phyloP scores from a whole-genome alignment of 2,113 vertebrate genomes.

The Gadus macrocephalus region DNA sequence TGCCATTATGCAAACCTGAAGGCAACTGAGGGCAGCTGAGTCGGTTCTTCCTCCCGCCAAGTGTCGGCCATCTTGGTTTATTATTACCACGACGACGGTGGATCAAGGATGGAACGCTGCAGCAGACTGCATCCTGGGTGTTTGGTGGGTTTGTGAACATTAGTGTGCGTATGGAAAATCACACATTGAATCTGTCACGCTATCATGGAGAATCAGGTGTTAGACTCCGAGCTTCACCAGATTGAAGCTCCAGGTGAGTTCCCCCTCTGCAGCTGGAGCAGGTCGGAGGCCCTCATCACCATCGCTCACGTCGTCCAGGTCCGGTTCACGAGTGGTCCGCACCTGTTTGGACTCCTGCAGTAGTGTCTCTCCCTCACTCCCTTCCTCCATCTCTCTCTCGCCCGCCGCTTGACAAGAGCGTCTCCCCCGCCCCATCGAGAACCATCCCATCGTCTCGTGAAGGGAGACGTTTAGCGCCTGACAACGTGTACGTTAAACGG shows the following conservation, averaged over 20 bases:
- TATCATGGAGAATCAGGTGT: no score
- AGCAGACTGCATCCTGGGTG: conserved; percentile 16
- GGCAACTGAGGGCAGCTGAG: conserved; percentile 12
- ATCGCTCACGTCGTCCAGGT: conserved; percentile 55
- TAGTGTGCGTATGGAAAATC: neutral
- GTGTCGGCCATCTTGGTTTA: conserved; percentile 46
- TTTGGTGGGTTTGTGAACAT: neutral
- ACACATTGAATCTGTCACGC: no score
- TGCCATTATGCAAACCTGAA: conserved; percentile 68
- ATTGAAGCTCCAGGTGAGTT: no score
- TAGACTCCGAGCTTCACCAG: no score
- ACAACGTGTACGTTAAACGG: conserved; percentile 72
- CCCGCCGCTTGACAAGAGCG: conserved; percentile 55
- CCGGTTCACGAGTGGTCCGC: conserved; percentile 42
- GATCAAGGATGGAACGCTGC: conserved; percentile 43
- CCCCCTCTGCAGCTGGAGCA: no score
- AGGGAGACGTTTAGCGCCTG: conserved; percentile 62
- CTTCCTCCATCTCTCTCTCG: no score
- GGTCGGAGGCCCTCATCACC: conserved; percentile 40
- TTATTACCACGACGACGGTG: conserved; percentile 33
- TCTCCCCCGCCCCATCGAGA: conserved; percentile 55
- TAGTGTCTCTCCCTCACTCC: conserved; percentile 19
- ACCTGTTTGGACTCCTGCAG: conserved; percentile 38
- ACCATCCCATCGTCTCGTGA: conserved; percentile 51
- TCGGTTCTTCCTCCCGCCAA: conserved; percentile 11